Base-by-base conservation (phyloP, 2,888 invertebrate species). In the Deilephila elpenor region DNA sequence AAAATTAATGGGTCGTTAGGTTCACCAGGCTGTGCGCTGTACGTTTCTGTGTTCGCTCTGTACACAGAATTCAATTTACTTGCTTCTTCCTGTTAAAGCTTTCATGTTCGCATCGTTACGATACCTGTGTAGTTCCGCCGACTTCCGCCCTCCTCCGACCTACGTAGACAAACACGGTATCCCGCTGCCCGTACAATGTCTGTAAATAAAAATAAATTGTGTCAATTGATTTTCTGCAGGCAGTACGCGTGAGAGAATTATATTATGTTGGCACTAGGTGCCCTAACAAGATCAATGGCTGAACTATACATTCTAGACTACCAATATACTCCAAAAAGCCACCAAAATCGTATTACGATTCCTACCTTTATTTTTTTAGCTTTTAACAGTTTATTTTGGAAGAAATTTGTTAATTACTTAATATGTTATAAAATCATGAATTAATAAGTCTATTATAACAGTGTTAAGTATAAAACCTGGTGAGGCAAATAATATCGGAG, bases 51-150 rank as follows among this genome's bases (percentile, higher is more conserved):
- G 72, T 73, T 20, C 32, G 64, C 75, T 53, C 62, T 72, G 53
- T 72, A 64, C 74, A 74, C 61, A 70, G 51, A 62, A 76, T 78
- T 77, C 76, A 76, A 80, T 78, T 78, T 78, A 62, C 74, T 76
- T 59, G 75, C 72, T 74, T 64, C 74, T 75, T 74, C 75, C 77
- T 74, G 74, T 53, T 64, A 32, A 37, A 59, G 70, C 71, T 20
- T 59, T 67, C 70, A 59, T 67, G 51, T 34, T 59, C 29, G 53
- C 70, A 53, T 71, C n/a, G 34, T 71, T 62, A 37, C 34, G 34
- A 62, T 62, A 62, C 60, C 59, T 25, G 37, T 73, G 29, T 67
- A 37, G 67, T 73, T 70, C 59, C 61, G 44, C 51, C 29, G 44
- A 60, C 29, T 37, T 25, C 25, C 14, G 51, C 60, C 5, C 60